Evolutionary conservation across 2,797 vertebrate species (phyloP).

Genomic region (Nannoperca australis): DNA sequence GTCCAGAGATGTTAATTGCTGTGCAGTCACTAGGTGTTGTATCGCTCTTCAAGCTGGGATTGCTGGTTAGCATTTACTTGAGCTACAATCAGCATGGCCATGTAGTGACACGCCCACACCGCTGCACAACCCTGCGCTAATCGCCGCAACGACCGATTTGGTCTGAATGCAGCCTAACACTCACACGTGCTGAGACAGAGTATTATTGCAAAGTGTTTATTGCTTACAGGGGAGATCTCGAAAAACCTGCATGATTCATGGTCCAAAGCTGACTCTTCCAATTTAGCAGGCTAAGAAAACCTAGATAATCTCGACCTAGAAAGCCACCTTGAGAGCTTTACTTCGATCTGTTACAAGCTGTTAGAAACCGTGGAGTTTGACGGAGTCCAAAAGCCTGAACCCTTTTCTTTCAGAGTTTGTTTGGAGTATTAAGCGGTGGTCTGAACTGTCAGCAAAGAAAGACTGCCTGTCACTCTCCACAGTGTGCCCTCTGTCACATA

Average conservation of each 20-base stretch:
- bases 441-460: conserved; percentile 52
- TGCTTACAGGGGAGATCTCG: conserved; percentile 26
- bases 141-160: too few relatives aligned
- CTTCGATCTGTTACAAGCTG: conserved; percentile 43
- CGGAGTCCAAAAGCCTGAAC: conserved; percentile 55
- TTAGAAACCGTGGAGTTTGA: conserved; percentile 41
- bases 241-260: conserved; percentile 35
- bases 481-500: conserved; percentile 33
- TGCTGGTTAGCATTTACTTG: too few relatives aligned
- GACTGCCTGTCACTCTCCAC: conserved; percentile 50
- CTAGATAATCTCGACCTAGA: conserved; percentile 51
- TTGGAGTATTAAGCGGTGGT: conserved; percentile 33
- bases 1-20: too few relatives aligned
- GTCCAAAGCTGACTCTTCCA: conserved; percentile 32
- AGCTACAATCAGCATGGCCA: too few relatives aligned
- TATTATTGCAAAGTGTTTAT: conserved; percentile 9
- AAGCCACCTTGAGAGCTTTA: conserved; percentile 17
- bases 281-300: conserved; percentile 28
- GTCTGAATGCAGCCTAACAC: background rate
- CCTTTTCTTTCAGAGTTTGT: conserved; percentile 46
- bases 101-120: too few relatives aligned
- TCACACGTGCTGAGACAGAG: too few relatives aligned
- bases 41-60: too few relatives aligned
- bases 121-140: too few relatives aligned
- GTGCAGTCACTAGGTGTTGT: too few relatives aligned